Conservation (phyloP, 2,113 vertebrate genomes). For the Cottus gobio region DNA sequence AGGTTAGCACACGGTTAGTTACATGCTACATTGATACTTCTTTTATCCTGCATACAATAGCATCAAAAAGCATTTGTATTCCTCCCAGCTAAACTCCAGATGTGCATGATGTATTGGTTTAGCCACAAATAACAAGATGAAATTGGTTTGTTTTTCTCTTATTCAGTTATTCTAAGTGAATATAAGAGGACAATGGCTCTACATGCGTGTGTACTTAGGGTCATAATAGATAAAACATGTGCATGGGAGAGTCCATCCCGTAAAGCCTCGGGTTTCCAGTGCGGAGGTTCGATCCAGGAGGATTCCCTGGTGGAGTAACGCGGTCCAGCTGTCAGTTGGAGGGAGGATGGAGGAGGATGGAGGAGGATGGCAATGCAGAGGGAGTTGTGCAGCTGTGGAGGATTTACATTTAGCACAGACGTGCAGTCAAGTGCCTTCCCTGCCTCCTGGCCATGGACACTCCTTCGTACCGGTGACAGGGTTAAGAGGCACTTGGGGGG, state of each 20-base stretch:
- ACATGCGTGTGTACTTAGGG: conserved; percentile 1
- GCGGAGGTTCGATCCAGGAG: conserved; percentile 50
- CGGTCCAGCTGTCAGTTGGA: conserved; percentile 70
- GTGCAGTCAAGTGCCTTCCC: conserved; percentile 54
- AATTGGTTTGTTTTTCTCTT: conserved; percentile 9
- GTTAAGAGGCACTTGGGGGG: conserved; percentile 61
- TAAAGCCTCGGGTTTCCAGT: conserved; percentile 50
- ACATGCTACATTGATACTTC: background rate
- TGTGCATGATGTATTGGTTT: background rate
- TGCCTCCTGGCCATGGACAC: conserved; percentile 48
- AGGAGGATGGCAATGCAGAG: background rate
- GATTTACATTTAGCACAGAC: conserved; percentile 56
- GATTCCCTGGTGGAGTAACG: conserved; percentile 68
- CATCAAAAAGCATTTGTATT: background rate
- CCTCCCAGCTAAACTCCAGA: background rate
- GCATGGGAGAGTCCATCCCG: conserved; percentile 43
- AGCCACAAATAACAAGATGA: background rate
- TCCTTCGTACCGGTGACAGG: conserved; percentile 24
- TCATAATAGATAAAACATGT: conserved; percentile 66
- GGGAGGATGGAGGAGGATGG: conserved; percentile 6
- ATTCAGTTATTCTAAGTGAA: background rate
- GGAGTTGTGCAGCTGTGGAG: conserved; percentile 50
- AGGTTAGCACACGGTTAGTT: background rate
- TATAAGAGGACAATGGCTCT: conserved; percentile 7
- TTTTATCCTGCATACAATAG: background rate